Percentiles rank a stretch among this genome's conserved stretches.
Conservation (phyloP, 2,113 vertebrate genomes). For the Notechis scutatus region DNA sequence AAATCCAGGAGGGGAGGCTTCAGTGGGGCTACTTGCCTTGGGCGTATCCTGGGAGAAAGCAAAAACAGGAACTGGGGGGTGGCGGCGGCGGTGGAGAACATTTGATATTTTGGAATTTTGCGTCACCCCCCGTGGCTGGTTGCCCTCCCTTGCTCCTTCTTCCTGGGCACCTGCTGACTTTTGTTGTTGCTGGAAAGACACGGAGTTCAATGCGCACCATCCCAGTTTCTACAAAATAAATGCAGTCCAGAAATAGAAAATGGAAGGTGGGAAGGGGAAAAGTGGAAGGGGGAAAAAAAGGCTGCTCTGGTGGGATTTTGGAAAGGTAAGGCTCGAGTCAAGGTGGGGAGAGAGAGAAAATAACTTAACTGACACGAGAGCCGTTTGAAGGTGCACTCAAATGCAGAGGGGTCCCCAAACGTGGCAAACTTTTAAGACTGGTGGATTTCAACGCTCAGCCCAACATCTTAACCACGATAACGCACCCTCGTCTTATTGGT, state of each 20-base stretch:
- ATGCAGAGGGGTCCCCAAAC: too few relatives aligned
- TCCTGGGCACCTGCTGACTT: background rate
- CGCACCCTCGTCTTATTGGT: background rate
- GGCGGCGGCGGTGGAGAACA: accelerated
- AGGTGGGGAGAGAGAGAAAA: background rate
- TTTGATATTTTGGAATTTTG: background rate
- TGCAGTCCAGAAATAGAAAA: background rate
- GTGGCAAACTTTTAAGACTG: too few relatives aligned
- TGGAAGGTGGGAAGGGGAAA: background rate
- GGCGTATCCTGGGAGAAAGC: background rate
- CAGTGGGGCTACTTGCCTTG: background rate
- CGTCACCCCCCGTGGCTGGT: too few relatives aligned
- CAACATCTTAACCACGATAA: background rate
- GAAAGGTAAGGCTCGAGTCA: background rate
- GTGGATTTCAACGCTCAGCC: background rate
- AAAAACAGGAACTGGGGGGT: background rate
- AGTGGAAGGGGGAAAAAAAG: background rate
- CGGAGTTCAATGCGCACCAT: background rate
- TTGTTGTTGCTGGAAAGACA: background rate
- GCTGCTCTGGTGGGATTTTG: background rate
- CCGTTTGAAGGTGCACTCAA: background rate
- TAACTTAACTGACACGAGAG: background rate
- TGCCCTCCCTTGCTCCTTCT: background rate
- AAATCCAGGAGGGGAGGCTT: background rate
- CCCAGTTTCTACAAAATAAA: background rate